Percentiles rank a stretch among this genome's conserved stretches.
phyloP scores from a whole-genome alignment of 2,797 vertebrate genomes.

The Coendou prehensilis region DNA sequence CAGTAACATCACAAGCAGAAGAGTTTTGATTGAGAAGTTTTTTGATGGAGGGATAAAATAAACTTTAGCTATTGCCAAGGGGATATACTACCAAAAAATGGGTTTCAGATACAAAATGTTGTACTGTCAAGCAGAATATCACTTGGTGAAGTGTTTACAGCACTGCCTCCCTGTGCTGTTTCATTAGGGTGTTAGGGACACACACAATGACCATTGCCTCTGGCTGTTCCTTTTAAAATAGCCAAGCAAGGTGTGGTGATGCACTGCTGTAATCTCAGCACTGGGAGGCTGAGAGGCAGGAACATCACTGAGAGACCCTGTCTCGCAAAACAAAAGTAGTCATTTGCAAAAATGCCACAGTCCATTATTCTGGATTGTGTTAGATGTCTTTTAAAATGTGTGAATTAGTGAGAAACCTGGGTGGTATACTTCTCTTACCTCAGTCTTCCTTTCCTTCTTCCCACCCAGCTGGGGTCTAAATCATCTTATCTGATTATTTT shows the following conservation, averaged over 20 bases:
- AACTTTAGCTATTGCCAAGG: conserved; percentile 4
- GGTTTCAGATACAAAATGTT: conserved; percentile 52
- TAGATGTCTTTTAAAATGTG: conserved; percentile 90
- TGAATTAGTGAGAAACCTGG: conserved; percentile 86
- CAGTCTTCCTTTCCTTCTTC: conserved; percentile 81
- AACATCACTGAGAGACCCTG: background rate
- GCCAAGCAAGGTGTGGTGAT: background rate
- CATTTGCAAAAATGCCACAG: conserved; percentile 84
- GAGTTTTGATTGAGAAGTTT: conserved; percentile 5
- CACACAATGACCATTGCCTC: conserved; percentile 78
- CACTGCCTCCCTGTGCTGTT: conserved; percentile 73
- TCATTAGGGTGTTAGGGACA: conserved; percentile 65
- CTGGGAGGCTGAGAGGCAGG: background rate
- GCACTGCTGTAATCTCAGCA: background rate
- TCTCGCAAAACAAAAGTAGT: background rate
- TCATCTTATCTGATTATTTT: conserved; percentile 89
- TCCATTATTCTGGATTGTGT: conserved; percentile 86
- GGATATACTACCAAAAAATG: conserved; percentile 10
- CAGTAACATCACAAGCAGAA: conserved; percentile 29
- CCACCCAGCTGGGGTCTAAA: conserved; percentile 83
- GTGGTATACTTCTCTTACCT: conserved; percentile 80
- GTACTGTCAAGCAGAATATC: conserved; percentile 64
- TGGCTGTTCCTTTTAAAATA: conserved; percentile 81
- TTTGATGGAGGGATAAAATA: conserved; percentile 62
- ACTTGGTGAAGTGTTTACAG: conserved; percentile 61